Base-by-base conservation (phyloP, 2,113 vertebrate genomes). In the Gallinago jamesoni region DNA sequence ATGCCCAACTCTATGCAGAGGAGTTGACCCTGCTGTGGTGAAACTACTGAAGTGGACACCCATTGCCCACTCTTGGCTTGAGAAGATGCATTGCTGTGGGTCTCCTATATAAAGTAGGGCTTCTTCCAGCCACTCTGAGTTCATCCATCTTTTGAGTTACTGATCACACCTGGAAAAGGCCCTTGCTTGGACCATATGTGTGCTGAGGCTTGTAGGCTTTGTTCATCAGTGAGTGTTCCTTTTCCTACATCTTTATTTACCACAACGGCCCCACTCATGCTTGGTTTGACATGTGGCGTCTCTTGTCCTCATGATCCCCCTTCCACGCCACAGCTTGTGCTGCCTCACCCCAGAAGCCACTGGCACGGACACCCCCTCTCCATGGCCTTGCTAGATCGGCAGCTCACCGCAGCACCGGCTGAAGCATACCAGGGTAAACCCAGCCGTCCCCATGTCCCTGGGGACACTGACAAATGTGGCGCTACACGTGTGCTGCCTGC, bases 181-280 rank as follows among this genome's bases (percentile, higher is more conserved):
- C 31, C 16, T 35, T 60, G 39, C 48, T 23, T 53, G 59, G 12
- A 41, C 13, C 35, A 14, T 12, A 6, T 7, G 43, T 30, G 48
- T 50, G 8, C 74, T 37, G 55, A 70, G 22, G 47, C 62, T 67
- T 14, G 6, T 2, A 9, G 19, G 20, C 16, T 66, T 63, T 75
- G 15, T 28, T 87, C 66, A 41, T 3, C 57, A 63, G 8, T 5
- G 59, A 74, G 30, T 37, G 72, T 41, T 75, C 35, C 45, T 86
- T 28, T 86, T 76, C 75, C 31, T 37, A 3, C 50, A 24, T 24
- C 64, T 63, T 75, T 20, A 4, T 19, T 63, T 43, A 91, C 48
- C 48, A 67, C 62, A 80, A 30, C 0, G 0, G 23, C 53, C 23
- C 41, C n/a, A 9, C 66, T 82, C 15, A 9, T 0, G 0, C 39